A percentile compares a stretch with the other conserved stretches of the same genome.
Conservation (phyloP, 2,888 invertebrate species). For the Hirtodrosophila duncani region DNA sequence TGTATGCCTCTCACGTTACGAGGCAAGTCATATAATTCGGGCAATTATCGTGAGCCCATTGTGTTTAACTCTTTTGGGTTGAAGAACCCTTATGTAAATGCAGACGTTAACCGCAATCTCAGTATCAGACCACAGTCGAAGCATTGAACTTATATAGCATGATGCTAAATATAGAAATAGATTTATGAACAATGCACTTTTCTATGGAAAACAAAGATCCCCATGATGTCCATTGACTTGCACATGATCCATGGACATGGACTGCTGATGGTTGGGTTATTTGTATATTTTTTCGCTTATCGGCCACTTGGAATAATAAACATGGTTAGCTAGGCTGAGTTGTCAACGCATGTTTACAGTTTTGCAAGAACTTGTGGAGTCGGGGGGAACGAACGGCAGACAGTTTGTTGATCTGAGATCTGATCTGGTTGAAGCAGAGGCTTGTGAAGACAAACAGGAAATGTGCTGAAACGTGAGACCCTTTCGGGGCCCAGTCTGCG, state of each 20-base stretch:
- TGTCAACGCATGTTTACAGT: conserved; percentile 51
- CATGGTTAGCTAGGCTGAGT: conserved; percentile 31
- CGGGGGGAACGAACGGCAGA: conserved; percentile 30
- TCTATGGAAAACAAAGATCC: conserved; percentile 8
- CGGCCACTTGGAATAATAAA: conserved; percentile 47
- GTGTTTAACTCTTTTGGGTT: too few relatives aligned
- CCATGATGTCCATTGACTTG: neutral
- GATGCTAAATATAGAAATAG: conserved; percentile 18
- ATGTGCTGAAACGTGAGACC: conserved; percentile 36
- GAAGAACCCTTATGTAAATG: conserved; percentile 11
- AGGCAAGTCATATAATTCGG: conserved; percentile 17
- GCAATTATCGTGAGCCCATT: conserved; percentile 18
- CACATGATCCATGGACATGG: conserved; percentile 19
- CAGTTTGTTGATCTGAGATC: conserved; percentile 53
- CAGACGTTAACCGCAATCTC: conserved; percentile 1
- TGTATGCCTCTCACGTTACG: conserved; percentile 23
- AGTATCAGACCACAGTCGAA: neutral
- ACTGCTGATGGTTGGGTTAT: too few relatives aligned
- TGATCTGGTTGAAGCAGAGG: neutral
- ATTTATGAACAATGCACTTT: neutral
- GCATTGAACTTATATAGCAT: conserved; percentile 16
- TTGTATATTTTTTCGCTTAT: conserved; percentile 42
- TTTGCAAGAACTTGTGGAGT: too few relatives aligned
- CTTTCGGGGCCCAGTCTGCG: too few relatives aligned
- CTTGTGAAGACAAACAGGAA: conserved; percentile 31